Base-by-base conservation (phyloP, 1,140 invertebrate species). In the Lucilia sericata region DNA sequence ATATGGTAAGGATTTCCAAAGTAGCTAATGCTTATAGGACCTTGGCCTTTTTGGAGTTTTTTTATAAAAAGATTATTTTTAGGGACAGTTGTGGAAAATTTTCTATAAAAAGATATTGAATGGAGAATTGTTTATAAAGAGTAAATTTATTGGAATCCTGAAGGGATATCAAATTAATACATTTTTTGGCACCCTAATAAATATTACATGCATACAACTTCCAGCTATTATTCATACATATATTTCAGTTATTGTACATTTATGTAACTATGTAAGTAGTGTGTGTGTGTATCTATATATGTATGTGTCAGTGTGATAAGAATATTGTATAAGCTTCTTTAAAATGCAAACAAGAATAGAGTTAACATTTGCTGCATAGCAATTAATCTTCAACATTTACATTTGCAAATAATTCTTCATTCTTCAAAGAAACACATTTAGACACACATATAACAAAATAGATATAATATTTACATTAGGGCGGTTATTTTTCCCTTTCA, bases 241-340 rank as follows among this genome's bases (percentile, higher is more conserved):
- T 12, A 70, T 70, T 21, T 21, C 25, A 60, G n/a, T 17, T n/a
- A 60, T 60, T 60, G n/a, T 60, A 14, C 2, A 17, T 17, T 17
- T 60, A n/a, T 60, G 74, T 75, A 10, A 25, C 14, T 75, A 36
- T 75, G 74, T 30, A 7, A 10, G 7, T 30, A 12, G 30, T 78
- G 34, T 78, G 10, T 78, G 75, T 78, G 9, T 78, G 75, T 78
- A 19, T 30, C 25, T 30, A 2, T 78, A 13, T 78, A 10, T 78
- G 75, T 42, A 19, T 78, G 75, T 78, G 5, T 78, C 30, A 42
- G 30, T 78, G 17, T 78, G 34, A 78, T 36, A 78, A 78, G 75
- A 49, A 78, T 78, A 78, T 60, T 60, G 55, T 42, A 78, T 78
- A 78, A 78, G 75, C 75, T 78, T 36, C 75, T 78, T 78, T 78